Conservation (phyloP, 2,797 vertebrate species). For the Triplophysa bombifrons region DNA sequence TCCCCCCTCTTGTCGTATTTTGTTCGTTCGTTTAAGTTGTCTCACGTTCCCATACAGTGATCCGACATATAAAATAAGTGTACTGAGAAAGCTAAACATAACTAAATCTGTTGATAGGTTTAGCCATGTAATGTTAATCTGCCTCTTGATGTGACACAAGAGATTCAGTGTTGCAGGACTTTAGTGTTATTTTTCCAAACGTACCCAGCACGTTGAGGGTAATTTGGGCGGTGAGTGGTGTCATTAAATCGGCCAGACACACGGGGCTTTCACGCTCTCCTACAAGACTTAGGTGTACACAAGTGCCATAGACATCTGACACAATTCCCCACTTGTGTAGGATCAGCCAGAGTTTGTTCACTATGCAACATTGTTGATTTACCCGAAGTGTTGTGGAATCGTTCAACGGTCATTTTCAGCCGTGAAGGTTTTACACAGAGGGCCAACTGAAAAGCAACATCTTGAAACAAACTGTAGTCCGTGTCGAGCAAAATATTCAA, state of each 20-base stretch:
- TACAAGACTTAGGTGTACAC: slow-evolving; percentile 65
- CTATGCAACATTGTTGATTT: slow-evolving; percentile 47
- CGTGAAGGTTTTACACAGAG: slow-evolving; percentile 8
- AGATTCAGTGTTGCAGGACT: slow-evolving; percentile 70
- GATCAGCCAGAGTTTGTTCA: slow-evolving; percentile 39
- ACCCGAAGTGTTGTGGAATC: slow-evolving; percentile 29
- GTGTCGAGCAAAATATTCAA: slow-evolving; percentile 32
- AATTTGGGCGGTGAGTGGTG: slow-evolving; percentile 76
- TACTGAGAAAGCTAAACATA: slow-evolving; percentile 30
- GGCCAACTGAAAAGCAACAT: slow-evolving; percentile 17
- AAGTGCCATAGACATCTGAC: slow-evolving; percentile 69
- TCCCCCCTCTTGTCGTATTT: neutral
- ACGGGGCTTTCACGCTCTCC: slow-evolving; percentile 69
- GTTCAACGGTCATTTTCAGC: slow-evolving; percentile 38
- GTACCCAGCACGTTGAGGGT: slow-evolving; percentile 70
- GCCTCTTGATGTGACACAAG: slow-evolving; percentile 65
- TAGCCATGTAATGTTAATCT: slow-evolving; percentile 57
- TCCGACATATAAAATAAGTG: neutral
- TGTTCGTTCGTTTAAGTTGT: neutral
- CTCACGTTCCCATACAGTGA: neutral
- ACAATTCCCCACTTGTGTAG: slow-evolving; percentile 73
- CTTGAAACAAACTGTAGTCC: slow-evolving; percentile 8
- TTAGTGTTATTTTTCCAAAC: slow-evolving; percentile 67
- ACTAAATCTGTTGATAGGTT: slow-evolving; percentile 50
- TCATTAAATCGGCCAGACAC: slow-evolving; percentile 77